Evolutionary conservation across 1,140 invertebrate genomes (phyloP), one percentile per base, ranked within the genome.

Genomic region (Drosophila obscura): DNA sequence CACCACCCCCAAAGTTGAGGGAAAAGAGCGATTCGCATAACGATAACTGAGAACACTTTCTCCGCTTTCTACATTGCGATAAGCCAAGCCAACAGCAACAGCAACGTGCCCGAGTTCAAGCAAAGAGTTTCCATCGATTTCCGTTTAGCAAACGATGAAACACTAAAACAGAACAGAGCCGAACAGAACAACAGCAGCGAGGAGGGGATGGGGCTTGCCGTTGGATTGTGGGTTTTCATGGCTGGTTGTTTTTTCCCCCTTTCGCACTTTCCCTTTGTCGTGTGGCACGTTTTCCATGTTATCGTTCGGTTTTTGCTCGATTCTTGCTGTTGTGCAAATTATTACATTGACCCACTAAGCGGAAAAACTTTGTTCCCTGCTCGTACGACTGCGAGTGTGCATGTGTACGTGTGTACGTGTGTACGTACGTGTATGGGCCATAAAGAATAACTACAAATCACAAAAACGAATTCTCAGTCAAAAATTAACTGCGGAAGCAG

Each of bases 281-380:
- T 55, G 61, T 73, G 64, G 80, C 73, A 81, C 81, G 78, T 87
- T 78, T 81, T 64, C 49, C 69, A 68, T 71, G 82, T 78, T 81
- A 69, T 64, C 69, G 65, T 77, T 85, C 61, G 74, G 66, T 73
- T 68, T 39, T 39, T 39, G 35, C 35, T 39, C 35, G 11, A 39
- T 39, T 39, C 63, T 48, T 67, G 77, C 61, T 85, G 64, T 62
- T 78, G 65, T 81, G 71, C 78, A 82, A 88, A 85, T 88, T 85
- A 85, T 85, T 85, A 82, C 78, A 85, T 72, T 85, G 82, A 85
- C 82, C 82, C 63, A 88, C 48, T 88, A 87, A 85, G 68, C 59
- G 28, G 58, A 67, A 39, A 73, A 59, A 68, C 73, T 73, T 61
- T 48, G 45, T 63, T 56, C 43, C 2, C 35, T 53, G 22, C 39